Base-by-base conservation (phyloP, 1,140 invertebrate genomes). In the Drosophila lowei region DNA sequence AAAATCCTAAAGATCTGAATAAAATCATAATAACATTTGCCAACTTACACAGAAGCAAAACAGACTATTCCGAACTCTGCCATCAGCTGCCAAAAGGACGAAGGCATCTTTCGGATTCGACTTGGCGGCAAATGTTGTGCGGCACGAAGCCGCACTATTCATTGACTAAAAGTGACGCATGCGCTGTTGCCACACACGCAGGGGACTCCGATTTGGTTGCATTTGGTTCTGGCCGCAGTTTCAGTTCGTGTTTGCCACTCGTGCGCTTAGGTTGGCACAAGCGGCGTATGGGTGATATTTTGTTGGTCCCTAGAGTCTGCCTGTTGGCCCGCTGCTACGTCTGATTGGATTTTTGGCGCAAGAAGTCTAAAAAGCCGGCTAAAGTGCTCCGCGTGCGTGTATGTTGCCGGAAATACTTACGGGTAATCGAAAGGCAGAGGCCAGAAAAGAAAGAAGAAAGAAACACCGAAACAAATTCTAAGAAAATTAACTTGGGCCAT, bases 91-190 rank as follows among this genome's bases (percentile, higher is more conserved):
- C 16, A 46, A 43, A 28, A 48, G 38, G 18, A 34, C 13, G 47
- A 53, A 38, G 34, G 11, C 25, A 47, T 13, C 62, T 58, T 80
- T 78, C 83, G 78, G 83, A 77, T 30, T 85, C 47, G 42, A 18
- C 48, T 70, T 77, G 74, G 65, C 73, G 73, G 73, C 66, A 79
- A 77, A 59, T 53, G 50, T 46, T 58, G 13, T 28, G 49, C 38
- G 59, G 44, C 66, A 44, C 63, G 59, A 79, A 88, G 84, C 79
- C 18, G 18, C 18, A 18, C 18, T 76, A 79, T 86, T 86, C 83
- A 86, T 86, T 86, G 83, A 86, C 78, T 76, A 86, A 86, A 86
- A 65, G 77, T 50, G 78, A 68, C 83, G 83, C 83, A 78, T 86
- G 83, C 83, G 83, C 83, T 3, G 21, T 9, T 42, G 18, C 8